A percentile compares a stretch with the other conserved stretches of the same genome.
Conservation (phyloP, 2,797 vertebrate genomes). For the Stomatorhinus walkeri region DNA sequence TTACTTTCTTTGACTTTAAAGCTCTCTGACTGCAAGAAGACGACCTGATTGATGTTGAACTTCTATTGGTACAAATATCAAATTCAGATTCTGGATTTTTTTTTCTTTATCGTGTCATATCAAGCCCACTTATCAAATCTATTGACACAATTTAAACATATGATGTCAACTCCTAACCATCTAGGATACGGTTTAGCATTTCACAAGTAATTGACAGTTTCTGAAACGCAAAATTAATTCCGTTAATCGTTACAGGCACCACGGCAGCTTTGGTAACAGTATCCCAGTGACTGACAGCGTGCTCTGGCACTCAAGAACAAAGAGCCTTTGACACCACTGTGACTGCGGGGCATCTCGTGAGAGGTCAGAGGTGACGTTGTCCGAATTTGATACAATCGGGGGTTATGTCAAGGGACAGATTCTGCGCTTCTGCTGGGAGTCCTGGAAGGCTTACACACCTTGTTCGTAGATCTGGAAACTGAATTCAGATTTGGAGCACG, state of each 20-base stretch:
- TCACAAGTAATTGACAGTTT: background rate
- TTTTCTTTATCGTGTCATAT: background rate
- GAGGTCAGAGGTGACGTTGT: slow-evolving; percentile 1
- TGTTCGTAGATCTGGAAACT: background rate
- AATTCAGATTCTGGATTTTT: background rate
- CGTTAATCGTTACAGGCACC: background rate
- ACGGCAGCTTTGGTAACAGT: background rate
- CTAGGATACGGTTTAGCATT: background rate
- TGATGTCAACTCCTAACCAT: background rate
- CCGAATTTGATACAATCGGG: background rate
- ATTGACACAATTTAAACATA: background rate
- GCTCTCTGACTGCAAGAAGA: background rate
- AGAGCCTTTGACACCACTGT: background rate
- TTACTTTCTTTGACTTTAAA: background rate
- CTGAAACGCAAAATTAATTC: background rate
- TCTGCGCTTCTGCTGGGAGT: background rate
- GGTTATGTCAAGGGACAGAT: background rate
- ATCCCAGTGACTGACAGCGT: background rate
- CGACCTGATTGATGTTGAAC: background rate
- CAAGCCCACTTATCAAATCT: background rate
- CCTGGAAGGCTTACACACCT: background rate
- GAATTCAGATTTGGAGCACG: background rate
- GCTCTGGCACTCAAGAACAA: background rate
- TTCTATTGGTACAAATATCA: background rate
- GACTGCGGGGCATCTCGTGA: background rate